Conservation (phyloP, 2,113 vertebrate species). For the Stegastes partitus region DNA sequence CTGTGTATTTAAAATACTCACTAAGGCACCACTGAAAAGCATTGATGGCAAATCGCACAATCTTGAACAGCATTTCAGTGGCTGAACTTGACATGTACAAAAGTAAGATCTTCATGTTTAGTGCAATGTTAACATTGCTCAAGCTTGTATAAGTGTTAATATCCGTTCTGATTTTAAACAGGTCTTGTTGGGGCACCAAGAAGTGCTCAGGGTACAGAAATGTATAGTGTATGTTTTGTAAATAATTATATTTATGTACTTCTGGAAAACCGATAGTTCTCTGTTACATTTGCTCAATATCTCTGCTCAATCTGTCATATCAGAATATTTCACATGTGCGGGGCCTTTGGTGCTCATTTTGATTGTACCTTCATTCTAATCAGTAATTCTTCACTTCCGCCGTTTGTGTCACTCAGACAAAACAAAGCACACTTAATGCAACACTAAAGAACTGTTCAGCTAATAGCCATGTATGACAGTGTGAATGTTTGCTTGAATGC, state of each 20-base stretch:
- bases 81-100: slow-evolving; percentile 1
- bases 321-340: slow-evolving; percentile 18
- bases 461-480: slow-evolving; percentile 66
- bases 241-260: slow-evolving; percentile 79
- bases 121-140: not conserved
- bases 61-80: slow-evolving; percentile 20
- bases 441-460: slow-evolving; percentile 40
- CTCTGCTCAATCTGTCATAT: slow-evolving; percentile 10
- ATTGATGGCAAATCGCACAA: slow-evolving; percentile 45
- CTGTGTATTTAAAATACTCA: not conserved
- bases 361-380: not conserved
- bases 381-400: not conserved
- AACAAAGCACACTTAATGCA: slow-evolving; percentile 60
- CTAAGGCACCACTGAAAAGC: not conserved
- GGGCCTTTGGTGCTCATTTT: not conserved
- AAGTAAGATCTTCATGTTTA: not conserved
- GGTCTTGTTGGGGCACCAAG: slow-evolving; percentile 6
- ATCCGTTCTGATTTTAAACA: slow-evolving; percentile 16
- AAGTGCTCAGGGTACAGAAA: slow-evolving; percentile 62
- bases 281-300: slow-evolving; percentile 27
- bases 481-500: slow-evolving; percentile 71
- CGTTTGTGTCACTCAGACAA: slow-evolving; percentile 5
- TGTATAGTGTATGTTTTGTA: slow-evolving; percentile 74
- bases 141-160: slow-evolving; percentile 14
- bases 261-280: slow-evolving; percentile 37